Conservation (phyloP, 2,797 vertebrate species). For the Eulemur rubriventer region DNA sequence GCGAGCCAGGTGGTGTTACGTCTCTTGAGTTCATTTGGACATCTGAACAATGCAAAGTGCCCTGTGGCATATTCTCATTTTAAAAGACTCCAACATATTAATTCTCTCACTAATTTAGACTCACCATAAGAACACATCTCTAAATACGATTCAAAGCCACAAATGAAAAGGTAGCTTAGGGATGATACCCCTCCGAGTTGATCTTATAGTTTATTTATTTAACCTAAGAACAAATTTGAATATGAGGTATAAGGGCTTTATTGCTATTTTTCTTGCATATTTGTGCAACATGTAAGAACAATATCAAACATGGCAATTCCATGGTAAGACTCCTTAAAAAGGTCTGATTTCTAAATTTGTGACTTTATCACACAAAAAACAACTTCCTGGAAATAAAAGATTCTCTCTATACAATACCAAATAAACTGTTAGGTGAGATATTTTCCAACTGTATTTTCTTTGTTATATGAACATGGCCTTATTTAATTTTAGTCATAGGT, state of each 20-base stretch:
- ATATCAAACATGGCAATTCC: background rate
- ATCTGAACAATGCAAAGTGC: background rate
- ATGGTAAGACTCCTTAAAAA: background rate
- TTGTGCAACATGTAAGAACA: background rate
- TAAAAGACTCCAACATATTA: conserved; percentile 11
- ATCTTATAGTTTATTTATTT: background rate
- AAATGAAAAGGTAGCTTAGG: background rate
- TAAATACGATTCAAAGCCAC: background rate
- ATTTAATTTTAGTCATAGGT: conserved; percentile 31
- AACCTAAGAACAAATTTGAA: background rate
- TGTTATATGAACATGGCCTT: background rate
- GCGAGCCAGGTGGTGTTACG: conserved; percentile 17
- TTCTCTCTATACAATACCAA: background rate
- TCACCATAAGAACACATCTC: background rate
- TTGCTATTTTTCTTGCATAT: background rate
- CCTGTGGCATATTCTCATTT: background rate
- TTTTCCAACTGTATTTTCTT: conserved; percentile 17
- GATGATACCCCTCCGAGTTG: background rate
- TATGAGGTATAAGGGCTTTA: background rate
- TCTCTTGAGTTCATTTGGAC: background rate
- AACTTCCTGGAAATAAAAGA: conserved; percentile 25
- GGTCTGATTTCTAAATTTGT: background rate
- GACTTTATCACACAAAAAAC: background rate
- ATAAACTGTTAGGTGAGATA: background rate
- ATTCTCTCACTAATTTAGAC: conserved; percentile 4